A percentile compares a stretch with the other conserved stretches of the same genome.
phyloP scores from a whole-genome alignment of 2,888 invertebrate species.

The Melanchra persicariae region DNA sequence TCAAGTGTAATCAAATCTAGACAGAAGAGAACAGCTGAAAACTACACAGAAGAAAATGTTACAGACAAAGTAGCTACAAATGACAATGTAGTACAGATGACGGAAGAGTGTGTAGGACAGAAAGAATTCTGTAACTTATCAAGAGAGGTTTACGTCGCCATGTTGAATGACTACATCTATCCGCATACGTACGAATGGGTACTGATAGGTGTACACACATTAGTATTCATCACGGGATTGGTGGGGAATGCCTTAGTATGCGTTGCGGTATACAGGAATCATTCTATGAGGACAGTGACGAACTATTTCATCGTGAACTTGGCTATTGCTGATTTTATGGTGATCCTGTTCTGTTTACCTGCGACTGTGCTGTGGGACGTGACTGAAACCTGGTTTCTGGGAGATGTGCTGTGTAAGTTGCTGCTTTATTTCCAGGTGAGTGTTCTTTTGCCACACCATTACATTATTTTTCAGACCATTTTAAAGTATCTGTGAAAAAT shows the following conservation, averaged over 20 bases:
- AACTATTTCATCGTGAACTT: constrained; percentile 98
- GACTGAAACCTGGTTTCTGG: constrained; percentile 98
- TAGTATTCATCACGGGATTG: constrained; percentile 95
- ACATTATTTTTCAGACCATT: no score
- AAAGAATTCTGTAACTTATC: constrained; percentile 87
- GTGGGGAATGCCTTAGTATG: constrained; percentile 97
- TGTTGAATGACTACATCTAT: constrained; percentile 92
- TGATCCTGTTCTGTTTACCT: constrained; percentile 96
- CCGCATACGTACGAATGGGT: constrained; percentile 95
- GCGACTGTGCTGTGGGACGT: constrained; percentile 97
- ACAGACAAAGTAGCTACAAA: constrained; percentile 26
- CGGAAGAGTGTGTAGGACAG: constrained; percentile 83
- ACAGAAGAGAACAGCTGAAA: constrained; percentile 39
- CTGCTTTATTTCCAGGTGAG: constrained; percentile 96
- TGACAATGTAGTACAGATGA: constrained; percentile 58
- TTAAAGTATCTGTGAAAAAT: no score
- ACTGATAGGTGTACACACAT: constrained; percentile 93
- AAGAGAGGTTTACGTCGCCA: constrained; percentile 91
- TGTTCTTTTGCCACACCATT: not conserved
- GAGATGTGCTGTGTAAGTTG: constrained; percentile 95
- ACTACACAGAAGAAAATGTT: constrained; percentile 29
- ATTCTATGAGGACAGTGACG: constrained; percentile 97
- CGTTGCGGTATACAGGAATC: constrained; percentile 96
- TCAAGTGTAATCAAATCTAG: constrained; percentile 48
- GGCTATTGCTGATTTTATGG: constrained; percentile 96